Percentiles rank a stretch among this genome's conserved stretches.
These are phyloP conservation scores for Pogonus chalceus DNA, from an alignment of 1,140 invertebrate genomes.

Conservation along the genomic window DNA sequence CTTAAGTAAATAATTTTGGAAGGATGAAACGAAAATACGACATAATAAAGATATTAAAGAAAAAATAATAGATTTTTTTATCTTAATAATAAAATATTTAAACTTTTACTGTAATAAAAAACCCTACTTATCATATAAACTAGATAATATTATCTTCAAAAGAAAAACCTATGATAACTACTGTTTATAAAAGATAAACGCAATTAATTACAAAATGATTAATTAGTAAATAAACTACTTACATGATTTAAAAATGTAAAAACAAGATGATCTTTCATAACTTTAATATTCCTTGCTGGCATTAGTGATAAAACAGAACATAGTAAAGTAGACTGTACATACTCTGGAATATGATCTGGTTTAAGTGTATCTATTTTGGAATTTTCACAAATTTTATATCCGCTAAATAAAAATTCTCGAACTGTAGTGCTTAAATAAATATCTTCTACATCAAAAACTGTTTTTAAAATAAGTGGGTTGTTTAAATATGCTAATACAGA, in stretches of 20 bases:
- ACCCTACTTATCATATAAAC: no score
- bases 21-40: slow-evolving; percentile 2
- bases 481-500: neutral
- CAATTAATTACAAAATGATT: neutral
- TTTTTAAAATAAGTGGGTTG: neutral
- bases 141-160: no score
- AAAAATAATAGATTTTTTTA: slow-evolving; percentile 18
- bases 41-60: slow-evolving; percentile 17
- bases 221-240: neutral
- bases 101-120: slow-evolving; percentile 18
- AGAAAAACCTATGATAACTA: no score
- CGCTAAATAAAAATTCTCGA: neutral
- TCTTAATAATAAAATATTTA: slow-evolving; percentile 14
- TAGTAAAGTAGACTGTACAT: neutral
- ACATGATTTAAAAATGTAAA: neutral
- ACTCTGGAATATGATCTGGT: neutral
- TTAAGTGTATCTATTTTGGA: neutral
- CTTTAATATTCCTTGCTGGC: neutral
- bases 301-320: neutral
- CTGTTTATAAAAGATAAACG: neutral
- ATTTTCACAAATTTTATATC: neutral
- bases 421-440: neutral
- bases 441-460: neutral
- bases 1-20: slow-evolving; percentile 1
- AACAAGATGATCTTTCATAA: neutral